Evolutionary conservation across 2,888 invertebrate genomes (phyloP), one percentile per base, ranked within the genome.

Genomic region (Drosophila siamana): DNA sequence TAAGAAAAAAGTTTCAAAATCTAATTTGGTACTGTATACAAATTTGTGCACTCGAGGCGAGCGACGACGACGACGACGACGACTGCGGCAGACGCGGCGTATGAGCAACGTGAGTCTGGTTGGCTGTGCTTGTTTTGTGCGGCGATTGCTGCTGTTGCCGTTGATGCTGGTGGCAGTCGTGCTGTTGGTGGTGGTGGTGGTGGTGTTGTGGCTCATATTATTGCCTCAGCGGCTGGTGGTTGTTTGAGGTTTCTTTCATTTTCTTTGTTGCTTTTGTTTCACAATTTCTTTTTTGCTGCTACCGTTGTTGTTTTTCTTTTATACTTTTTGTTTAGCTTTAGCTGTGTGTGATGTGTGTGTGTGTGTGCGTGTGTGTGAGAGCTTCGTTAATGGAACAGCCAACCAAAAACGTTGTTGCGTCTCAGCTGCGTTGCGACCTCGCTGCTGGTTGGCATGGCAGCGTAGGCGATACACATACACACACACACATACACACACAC

Each of bases 1-100:
- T 90, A 85, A 86, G 83, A 77, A 86, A 91, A 90, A 90, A 91
- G 89, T 90, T 90, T 90, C 88, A 85, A 75, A 90, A 86, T 90
- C 75, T 82, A 86, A 89, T 90, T 90, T 89, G 85, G 88, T 86
- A 90, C 89, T 90, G 90, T 90, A 89, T 90, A 88, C 84, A 90
- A 90, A 90, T 89, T 83, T 90, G 81, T 87, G 87, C 78, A 84
- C 89, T 88, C 83, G 80, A 69, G 72, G 75, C 76, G 33, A 52
- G 72, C 33, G n/a, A 33, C 50, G 56, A 30, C 57, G 44, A 40
- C 52, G 56, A 24, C 44, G 41, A 50, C 56, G 47, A 48, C 51
- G 46, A 48, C 60, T 47, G 46, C 63, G 69, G 72, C 81, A 48
- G 61, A 67, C 54, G 59, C 55, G 56, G 69, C 74, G 80, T 80